These are phyloP conservation scores for Aphyosemion australe DNA, from an alignment of 2,113 vertebrate genomes.

Conservation along the genomic window DNA sequence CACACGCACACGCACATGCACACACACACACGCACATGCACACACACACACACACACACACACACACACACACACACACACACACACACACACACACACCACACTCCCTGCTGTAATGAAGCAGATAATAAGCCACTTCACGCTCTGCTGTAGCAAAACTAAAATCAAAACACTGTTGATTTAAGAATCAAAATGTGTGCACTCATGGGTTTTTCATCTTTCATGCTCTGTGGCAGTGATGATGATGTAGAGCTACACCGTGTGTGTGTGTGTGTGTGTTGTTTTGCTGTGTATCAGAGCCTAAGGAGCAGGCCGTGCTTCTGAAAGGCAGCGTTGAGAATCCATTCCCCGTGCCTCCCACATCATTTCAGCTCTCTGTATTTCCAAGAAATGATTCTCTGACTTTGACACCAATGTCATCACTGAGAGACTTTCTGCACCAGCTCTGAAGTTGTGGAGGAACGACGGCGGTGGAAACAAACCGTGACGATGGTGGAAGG, in stretches of 20 bases:
- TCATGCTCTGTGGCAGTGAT: constrained; percentile 64
- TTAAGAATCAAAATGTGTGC: constrained; percentile 75
- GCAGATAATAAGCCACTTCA: constrained; percentile 79
- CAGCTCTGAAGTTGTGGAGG: constrained; percentile 32
- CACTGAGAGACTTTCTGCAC: constrained; percentile 13
- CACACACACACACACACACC: constrained; percentile 14
- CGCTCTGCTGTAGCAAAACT: constrained; percentile 75
- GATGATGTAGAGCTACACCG: constrained; percentile 52
- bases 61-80: neutral
- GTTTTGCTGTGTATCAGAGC: constrained; percentile 57
- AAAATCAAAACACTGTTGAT: constrained; percentile 78
- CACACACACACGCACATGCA: neutral
- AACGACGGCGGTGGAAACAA: constrained; percentile 17
- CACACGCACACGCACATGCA: constrained; percentile 14
- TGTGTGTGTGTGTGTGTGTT: constrained; percentile 28
- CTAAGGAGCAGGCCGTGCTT: constrained; percentile 50
- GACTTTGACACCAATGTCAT: constrained; percentile 48
- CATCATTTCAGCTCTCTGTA: constrained; percentile 58
- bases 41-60: constrained; percentile 13
- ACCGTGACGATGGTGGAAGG: neutral
- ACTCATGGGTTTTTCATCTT: constrained; percentile 73
- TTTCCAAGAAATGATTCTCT: constrained; percentile 65
- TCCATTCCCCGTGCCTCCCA: constrained; percentile 64
- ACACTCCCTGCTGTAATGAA: constrained; percentile 75
- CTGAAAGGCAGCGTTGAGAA: constrained; percentile 55